Conservation (phyloP, 2,113 vertebrate species). For the Isichthys henryi region DNA sequence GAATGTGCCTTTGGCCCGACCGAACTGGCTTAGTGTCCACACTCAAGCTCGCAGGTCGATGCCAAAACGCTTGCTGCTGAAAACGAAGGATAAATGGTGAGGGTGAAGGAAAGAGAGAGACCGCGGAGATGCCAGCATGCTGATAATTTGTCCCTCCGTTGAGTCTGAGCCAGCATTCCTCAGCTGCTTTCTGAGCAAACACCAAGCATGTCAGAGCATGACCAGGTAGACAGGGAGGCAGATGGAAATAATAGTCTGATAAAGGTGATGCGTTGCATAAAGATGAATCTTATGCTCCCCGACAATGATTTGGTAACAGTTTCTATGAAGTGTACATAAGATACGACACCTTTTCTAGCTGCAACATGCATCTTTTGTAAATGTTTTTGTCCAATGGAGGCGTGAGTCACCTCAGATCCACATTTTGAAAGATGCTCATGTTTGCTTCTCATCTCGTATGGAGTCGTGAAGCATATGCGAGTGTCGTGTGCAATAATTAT, state of each 20-base stretch:
- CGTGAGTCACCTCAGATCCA: not conserved
- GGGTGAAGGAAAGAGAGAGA: not conserved
- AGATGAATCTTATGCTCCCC: not conserved
- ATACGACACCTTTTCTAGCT: not conserved
- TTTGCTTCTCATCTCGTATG: not conserved
- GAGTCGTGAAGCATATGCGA: not conserved
- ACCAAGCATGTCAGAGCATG: slow-evolving; percentile 19
- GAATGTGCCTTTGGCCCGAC: slow-evolving; percentile 30
- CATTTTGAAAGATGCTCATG: not conserved
- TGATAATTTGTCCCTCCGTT: slow-evolving; percentile 5
- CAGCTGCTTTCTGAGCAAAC: slow-evolving; percentile 5
- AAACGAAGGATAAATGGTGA: slow-evolving; percentile 13
- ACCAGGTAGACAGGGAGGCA: not conserved
- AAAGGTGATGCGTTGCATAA: not conserved
- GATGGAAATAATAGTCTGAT: not conserved
- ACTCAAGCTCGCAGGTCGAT: slow-evolving; percentile 17
- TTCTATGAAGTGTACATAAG: not conserved
- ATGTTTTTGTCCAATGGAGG: not conserved
- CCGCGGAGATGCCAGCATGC: not conserved
- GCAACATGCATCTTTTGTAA: not conserved
- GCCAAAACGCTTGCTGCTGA: slow-evolving; percentile 23
- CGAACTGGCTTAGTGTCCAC: slow-evolving; percentile 8
- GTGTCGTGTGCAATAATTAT: not conserved
- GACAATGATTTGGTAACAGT: not conserved
- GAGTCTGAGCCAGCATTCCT: slow-evolving; percentile 21